Evolutionary conservation across 2,888 invertebrate genomes (phyloP).

Genomic region (Morpho deidamia): DNA sequence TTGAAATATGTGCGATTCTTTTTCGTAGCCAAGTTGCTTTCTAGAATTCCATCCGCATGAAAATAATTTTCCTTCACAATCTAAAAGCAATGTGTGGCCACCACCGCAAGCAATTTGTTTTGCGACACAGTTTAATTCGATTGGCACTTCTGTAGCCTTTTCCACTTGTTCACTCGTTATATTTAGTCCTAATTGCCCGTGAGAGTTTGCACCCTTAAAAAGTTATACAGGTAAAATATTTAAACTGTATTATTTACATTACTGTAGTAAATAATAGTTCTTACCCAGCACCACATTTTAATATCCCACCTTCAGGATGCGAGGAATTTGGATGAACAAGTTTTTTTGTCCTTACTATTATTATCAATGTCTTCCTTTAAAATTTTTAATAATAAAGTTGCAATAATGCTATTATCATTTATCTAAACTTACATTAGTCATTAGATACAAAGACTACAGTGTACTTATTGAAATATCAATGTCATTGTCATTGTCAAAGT

Average conservation of each 20-base stretch:
- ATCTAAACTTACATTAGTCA: too few species aligned
- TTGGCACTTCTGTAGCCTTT: constrained; percentile 67
- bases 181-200: constrained; percentile 87
- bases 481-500: background rate
- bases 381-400: background rate
- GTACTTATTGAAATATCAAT: too few species aligned
- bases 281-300: constrained; percentile 44
- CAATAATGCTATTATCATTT: too few species aligned
- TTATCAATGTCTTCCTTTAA: too few species aligned
- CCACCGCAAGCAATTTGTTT: constrained; percentile 85
- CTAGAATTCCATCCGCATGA: constrained; percentile 89
- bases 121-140: constrained; percentile 70
- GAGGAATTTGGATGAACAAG: too few species aligned
- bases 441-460: too few species aligned
- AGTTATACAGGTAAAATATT: background rate
- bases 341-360: too few species aligned
- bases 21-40: constrained; percentile 82
- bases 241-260: too few species aligned
- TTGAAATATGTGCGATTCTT: constrained; percentile 73
- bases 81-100: constrained; percentile 85
- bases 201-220: constrained; percentile 89
- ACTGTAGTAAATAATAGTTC: background rate
- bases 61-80: constrained; percentile 82
- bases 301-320: background rate
- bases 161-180: constrained; percentile 82